Evolutionary conservation across 2,888 invertebrate genomes (phyloP), one percentile per base, ranked within the genome.

Genomic region (Leucophenga maculata): DNA sequence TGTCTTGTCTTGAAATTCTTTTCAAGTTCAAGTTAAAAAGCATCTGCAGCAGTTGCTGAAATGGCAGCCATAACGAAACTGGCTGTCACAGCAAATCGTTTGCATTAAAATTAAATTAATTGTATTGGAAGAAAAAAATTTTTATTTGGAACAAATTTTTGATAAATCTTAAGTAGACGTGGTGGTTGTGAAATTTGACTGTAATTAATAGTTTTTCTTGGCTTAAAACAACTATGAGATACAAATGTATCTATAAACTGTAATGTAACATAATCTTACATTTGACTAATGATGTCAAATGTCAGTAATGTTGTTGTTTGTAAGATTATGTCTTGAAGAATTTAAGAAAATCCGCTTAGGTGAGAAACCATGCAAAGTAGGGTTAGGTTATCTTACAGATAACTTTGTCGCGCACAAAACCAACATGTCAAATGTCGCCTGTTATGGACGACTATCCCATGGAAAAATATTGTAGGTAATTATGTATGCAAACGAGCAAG

Each of bases 241-340:
- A 39, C 11, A 39, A 39, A 39, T 6, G 39, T 39, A 39, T 39
- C 39, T 39, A 39, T 18, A 50, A 50, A 50, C 1, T 68, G 48
- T 60, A 50, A n/a, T 76, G 75, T 72, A 50, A 77, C 76, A 73
- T 74, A 77, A 72, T 71, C 67, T 75, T 74, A 76, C 75, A 75
- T n/a, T 81, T 81, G 80, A 81, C 80, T 82, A 81, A 81, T 81
- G 80, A 81, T 80, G 79, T 78, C 80, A 78, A 75, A 75, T 75
- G 75, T 75, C 71, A 39, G 57, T 39, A 39, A 39, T 39, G 39
- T 14, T 57, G 26, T 18, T 39, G 22, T 20, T 6, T 64, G 48
- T n/a, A 64, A 46, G 48, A 50, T 50, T 50, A 50, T n/a, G 50
- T 39, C 39, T 18, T 39, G 14, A 26, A 26, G n/a, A 26, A 26